A percentile compares a stretch with the other conserved stretches of the same genome.
Evolutionary conservation across 2,113 vertebrate genomes (phyloP).

Genomic region (Carassius carassius): DNA sequence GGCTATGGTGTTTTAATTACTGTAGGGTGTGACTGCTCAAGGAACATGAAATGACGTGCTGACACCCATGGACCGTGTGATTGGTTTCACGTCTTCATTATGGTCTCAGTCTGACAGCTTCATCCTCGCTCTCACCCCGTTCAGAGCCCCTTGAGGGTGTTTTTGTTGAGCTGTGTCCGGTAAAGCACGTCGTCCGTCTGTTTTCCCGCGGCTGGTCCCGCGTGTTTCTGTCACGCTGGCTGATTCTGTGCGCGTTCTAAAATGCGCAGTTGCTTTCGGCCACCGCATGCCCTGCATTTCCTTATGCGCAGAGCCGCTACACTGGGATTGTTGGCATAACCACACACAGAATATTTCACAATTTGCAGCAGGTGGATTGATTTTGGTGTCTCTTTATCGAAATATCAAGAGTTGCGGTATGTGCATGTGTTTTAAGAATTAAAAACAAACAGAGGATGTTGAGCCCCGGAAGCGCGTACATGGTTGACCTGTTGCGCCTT

Average conservation of each 20-base stretch:
- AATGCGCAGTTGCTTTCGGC: slow-evolving; percentile 21
- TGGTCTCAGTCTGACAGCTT: too few species aligned
- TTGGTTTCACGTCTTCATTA: background rate
- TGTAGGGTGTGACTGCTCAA: too few species aligned
- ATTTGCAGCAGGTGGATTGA: background rate
- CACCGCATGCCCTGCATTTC: background rate
- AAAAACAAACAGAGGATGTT: background rate
- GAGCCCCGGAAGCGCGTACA: background rate
- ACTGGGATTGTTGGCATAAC: background rate
- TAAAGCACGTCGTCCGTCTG: background rate
- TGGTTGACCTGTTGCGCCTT: background rate
- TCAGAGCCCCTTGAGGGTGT: background rate
- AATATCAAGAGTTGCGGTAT: background rate
- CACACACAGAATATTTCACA: background rate
- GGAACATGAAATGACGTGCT: background rate
- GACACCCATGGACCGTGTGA: background rate
- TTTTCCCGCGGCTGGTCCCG: slow-evolving; percentile 31
- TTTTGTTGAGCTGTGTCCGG: background rate
- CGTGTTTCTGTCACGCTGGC: slow-evolving; percentile 5
- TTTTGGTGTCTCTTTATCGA: background rate
- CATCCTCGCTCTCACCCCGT: background rate
- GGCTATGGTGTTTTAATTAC: background rate
- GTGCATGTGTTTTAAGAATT: background rate
- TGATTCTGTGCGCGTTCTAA: background rate
- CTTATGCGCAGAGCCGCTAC: background rate